Evolutionary conservation across 2,888 invertebrate genomes (phyloP).

Genomic region (Pogonocherus hispidulus): DNA sequence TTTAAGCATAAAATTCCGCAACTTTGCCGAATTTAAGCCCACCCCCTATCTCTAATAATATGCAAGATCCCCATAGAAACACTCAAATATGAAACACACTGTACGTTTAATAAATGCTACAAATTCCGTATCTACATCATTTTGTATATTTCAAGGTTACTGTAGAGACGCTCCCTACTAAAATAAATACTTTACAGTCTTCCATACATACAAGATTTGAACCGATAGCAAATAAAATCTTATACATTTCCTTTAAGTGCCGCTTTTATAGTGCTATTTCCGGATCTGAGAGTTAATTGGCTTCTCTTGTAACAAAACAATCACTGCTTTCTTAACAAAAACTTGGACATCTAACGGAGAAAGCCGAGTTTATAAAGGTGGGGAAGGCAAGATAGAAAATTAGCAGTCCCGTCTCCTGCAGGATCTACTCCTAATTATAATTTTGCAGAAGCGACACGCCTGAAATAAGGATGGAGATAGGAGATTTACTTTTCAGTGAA

Average conservation of each 20-base stretch:
- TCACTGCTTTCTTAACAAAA: slow-evolving; percentile 1
- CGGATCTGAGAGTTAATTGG: not conserved
- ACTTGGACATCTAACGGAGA: not conserved
- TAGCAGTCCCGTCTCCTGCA: not conserved
- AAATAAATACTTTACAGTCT: not conserved
- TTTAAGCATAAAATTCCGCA: too few relatives aligned
- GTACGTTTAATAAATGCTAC: too few relatives aligned
- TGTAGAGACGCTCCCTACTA: too few relatives aligned
- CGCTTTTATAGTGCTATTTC: not conserved
- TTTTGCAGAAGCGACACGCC: too few relatives aligned
- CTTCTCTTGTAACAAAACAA: not conserved
- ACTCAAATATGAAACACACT: too few relatives aligned
- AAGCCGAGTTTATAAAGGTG: not conserved
- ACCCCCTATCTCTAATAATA: too few relatives aligned
- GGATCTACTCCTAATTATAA: not conserved
- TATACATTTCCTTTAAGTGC: not conserved
- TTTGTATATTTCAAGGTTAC: too few relatives aligned
- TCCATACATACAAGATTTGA: not conserved
- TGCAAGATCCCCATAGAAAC: too few relatives aligned
- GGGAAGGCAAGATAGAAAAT: not conserved
- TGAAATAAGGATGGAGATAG: too few relatives aligned
- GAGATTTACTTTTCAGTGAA: too few relatives aligned
- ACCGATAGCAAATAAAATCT: not conserved
- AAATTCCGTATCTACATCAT: too few relatives aligned
- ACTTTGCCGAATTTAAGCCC: too few relatives aligned